phyloP scores from a whole-genome alignment of 2,797 vertebrate genomes.

The Labroides dimidiatus region DNA sequence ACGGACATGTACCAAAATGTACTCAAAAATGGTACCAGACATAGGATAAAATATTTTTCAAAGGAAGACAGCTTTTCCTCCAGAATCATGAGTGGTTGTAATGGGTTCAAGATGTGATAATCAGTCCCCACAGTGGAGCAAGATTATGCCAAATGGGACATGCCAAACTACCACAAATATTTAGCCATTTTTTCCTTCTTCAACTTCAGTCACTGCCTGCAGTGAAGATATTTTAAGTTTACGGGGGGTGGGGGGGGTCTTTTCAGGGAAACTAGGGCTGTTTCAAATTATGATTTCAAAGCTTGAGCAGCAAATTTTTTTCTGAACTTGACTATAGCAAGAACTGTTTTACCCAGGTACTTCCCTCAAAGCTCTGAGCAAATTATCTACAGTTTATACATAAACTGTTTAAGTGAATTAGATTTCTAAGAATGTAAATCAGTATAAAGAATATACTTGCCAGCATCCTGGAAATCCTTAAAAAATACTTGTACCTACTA shows the following conservation, averaged over 20 bases:
- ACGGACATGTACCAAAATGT: neutral
- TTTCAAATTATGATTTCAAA: conserved; percentile 73
- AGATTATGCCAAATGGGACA: conserved; percentile 65
- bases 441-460: neutral
- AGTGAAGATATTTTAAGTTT: conserved; percentile 50
- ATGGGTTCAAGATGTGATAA: conserved; percentile 75
- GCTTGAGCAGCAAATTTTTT: conserved; percentile 60
- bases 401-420: conserved; percentile 10
- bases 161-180: conserved; percentile 53
- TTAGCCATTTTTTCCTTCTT: conserved; percentile 30
- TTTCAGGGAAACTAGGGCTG: conserved; percentile 65
- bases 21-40: conserved; percentile 24
- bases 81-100: conserved; percentile 57
- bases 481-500: neutral
- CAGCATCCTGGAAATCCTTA: neutral
- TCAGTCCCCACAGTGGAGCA: conserved; percentile 62
- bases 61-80: conserved; percentile 60
- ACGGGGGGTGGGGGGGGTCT: conserved; percentile 47
- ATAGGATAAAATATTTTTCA: conserved; percentile 44
- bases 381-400: conserved; percentile 44
- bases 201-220: conserved; percentile 42
- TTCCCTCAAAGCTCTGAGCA: conserved; percentile 25
- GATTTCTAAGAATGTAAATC: conserved; percentile 6
- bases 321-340: conserved; percentile 49
- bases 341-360: conserved; percentile 31